Evolutionary conservation across 2,888 invertebrate genomes (phyloP), one percentile per base, ranked within the genome.

Genomic region (Drosophila testacea): DNA sequence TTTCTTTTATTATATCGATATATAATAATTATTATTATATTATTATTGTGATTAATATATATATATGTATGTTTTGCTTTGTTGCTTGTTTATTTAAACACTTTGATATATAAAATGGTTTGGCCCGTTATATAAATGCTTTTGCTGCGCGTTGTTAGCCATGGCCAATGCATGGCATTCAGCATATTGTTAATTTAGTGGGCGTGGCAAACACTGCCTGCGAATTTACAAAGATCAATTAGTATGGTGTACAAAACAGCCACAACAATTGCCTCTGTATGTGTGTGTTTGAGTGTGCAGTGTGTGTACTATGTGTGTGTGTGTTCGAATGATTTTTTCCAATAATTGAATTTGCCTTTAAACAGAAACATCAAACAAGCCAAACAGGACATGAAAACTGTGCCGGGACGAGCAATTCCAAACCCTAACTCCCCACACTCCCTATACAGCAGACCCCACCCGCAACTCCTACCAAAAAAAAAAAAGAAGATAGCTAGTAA

Each of bases 101-200:
- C 83, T 83, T 84, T 84, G 76, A 84, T 84, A 55, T 84, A 84
- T 77, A 84, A 80, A 85, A 84, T 88, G 71, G 86, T 88, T 72
- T 83, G 88, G 86, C 83, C 88, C 73, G 80, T 82, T 82, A 84
- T 87, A 61, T 82, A 87, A 87, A 88, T 88, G 69, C 83, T 85
- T 66, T 83, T 83, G 79, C 84, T 76, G 63, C 88, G 81, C 73
- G 73, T 83, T 74, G 69, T 79, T 75, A 79, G 86, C 84, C 86
- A 86, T 83, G 84, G 87, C 81, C 84, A 79, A 79, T 73, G 86
- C 88, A 71, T 83, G 87, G 76, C 88, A 82, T 69, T 85, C 76
- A 85, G 81, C 83, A 84, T 84, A 87, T 84, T 84, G 78, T 70
- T 78, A 48, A 56, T 60, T 60, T 66, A 69, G 52, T 51, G 78